phyloP scores from a whole-genome alignment of 1,140 invertebrate genomes.

The Pseudomyrmex concolor region DNA sequence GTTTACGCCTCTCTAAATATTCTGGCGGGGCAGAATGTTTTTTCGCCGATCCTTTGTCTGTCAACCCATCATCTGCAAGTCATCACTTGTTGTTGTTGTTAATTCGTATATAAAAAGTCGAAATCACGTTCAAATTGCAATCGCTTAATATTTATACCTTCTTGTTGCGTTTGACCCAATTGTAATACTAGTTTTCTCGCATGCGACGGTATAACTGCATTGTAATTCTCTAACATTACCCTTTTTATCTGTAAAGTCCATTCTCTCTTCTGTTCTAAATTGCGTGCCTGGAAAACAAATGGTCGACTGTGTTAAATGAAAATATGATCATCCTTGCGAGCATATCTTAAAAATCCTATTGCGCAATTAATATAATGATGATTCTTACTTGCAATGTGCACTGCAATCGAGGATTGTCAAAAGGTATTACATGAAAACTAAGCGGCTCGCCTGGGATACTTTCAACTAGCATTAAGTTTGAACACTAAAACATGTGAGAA shows the following conservation, averaged over 20 bases:
- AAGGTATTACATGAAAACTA: slow-evolving; percentile 98
- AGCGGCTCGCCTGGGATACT: slow-evolving; percentile 96
- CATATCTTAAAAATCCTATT: neutral
- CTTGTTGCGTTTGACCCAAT: slow-evolving; percentile 92
- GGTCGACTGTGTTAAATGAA: slow-evolving; percentile 12
- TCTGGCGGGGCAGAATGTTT: slow-evolving; percentile 93
- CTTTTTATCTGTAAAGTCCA: slow-evolving; percentile 96
- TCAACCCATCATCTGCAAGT: slow-evolving; percentile 69
- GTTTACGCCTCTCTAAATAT: slow-evolving; percentile 93
- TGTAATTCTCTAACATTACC: slow-evolving; percentile 97
- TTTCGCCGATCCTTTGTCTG: slow-evolving; percentile 87
- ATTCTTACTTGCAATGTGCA: slow-evolving; percentile 92
- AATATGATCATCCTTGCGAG: neutral
- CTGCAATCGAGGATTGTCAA: slow-evolving; percentile 95
- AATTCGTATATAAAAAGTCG: neutral
- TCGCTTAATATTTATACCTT: slow-evolving; percentile 84
- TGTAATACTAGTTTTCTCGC: slow-evolving; percentile 96
- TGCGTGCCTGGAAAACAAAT: slow-evolving; percentile 87
- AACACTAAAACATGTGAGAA: slow-evolving; percentile 89
- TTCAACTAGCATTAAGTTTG: slow-evolving; percentile 98
- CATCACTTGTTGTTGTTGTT: neutral
- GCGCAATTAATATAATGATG: neutral
- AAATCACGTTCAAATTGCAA: neutral
- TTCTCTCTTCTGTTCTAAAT: slow-evolving; percentile 95
- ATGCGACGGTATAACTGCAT: slow-evolving; percentile 96